Conservation (phyloP, 2,888 invertebrate species). For the Cheiracanthium punctorium region DNA sequence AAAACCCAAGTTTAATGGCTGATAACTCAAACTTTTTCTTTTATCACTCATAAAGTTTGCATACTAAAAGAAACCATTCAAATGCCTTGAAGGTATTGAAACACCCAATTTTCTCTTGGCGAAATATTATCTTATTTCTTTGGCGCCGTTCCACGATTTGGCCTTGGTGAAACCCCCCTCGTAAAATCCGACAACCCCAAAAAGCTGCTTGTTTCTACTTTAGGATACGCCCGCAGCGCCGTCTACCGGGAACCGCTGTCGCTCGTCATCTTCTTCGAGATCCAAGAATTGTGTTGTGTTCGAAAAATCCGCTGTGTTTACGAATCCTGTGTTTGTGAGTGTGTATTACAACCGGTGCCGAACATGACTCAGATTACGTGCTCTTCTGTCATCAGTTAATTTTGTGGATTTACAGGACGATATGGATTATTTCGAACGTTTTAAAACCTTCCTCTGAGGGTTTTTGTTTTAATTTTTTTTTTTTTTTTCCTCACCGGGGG, state of each 20-base stretch:
- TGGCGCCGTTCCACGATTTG: background rate
- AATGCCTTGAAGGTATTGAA: too few species aligned
- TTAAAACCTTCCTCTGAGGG: background rate
- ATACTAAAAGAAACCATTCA: too few species aligned
- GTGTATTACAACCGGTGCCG: background rate
- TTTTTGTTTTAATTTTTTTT: too few species aligned
- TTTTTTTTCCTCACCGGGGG: too few species aligned
- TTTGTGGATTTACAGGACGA: background rate
- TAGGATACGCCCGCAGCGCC: background rate
- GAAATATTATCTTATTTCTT: background rate
- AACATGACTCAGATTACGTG: background rate
- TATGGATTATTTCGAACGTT: conserved; percentile 7
- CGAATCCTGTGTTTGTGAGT: conserved; percentile 6
- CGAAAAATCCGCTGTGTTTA: background rate
- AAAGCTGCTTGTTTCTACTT: conserved; percentile 2
- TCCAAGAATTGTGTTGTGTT: background rate
- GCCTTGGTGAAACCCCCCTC: background rate
- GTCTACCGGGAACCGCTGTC: background rate
- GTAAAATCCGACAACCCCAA: background rate
- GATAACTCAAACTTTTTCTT: too few species aligned
- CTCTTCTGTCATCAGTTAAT: background rate
- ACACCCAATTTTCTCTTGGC: background rate
- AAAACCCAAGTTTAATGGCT: too few species aligned
- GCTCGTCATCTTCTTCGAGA: background rate
- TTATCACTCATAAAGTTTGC: too few species aligned